Percentiles rank a stretch among this genome's conserved stretches.
phyloP scores from a whole-genome alignment of 1,140 invertebrate genomes.

The Dinoponera quadriceps region DNA sequence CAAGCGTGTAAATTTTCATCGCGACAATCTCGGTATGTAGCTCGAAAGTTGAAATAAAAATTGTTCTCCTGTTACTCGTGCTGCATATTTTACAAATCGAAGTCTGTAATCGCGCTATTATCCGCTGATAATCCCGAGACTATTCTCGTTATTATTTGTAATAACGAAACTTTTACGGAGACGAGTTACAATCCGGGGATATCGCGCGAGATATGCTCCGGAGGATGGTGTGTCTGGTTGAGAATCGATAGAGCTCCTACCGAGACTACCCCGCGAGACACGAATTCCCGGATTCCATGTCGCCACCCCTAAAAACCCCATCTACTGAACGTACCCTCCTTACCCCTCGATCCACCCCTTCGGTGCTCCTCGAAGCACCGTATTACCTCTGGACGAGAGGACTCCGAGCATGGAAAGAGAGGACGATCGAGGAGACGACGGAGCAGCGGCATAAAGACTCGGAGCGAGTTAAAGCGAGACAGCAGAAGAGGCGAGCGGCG shows the following conservation, averaged over 20 bases:
- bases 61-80: neutral
- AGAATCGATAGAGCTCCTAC: conserved; percentile 78
- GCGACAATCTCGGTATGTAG: neutral
- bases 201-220: conserved; percentile 60
- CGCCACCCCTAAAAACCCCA: conserved; percentile 77
- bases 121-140: neutral
- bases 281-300: conserved; percentile 77
- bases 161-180: conserved; percentile 44
- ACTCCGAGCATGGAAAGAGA: conserved; percentile 68
- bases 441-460: conserved; percentile 40
- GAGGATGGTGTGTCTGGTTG: conserved; percentile 77
- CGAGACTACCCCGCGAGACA: conserved; percentile 77
- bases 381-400: conserved; percentile 75
- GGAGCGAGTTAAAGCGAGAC: conserved; percentile 57
- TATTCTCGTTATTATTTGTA: neutral
- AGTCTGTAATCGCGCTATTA: neutral
- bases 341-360: conserved; percentile 65
- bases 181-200: conserved; percentile 55
- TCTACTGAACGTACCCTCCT: conserved; percentile 60
- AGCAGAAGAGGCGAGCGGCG: conserved; percentile 54
- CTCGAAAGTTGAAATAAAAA: neutral
- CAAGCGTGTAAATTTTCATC: neutral
- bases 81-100: neutral
- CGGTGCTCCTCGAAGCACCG: conserved; percentile 69
- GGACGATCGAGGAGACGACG: conserved; percentile 62